Percentiles rank a stretch among this genome's conserved stretches.
Evolutionary conservation across 2,797 vertebrate genomes (phyloP).

Genomic region (Sandelia bainsii): DNA sequence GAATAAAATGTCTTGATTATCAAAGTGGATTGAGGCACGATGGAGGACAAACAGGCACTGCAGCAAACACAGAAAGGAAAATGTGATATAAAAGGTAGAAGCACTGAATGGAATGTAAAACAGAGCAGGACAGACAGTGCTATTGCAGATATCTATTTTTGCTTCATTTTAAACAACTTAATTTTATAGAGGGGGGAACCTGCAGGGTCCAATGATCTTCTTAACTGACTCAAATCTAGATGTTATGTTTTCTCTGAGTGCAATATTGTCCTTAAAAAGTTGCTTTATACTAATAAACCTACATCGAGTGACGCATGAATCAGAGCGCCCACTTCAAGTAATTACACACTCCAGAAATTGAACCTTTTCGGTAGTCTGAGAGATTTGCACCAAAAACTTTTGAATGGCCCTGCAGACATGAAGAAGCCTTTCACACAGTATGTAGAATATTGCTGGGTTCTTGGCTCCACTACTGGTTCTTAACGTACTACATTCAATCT

Average conservation of each 20-base stretch:
- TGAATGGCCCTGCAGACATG: background rate
- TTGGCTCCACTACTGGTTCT: background rate
- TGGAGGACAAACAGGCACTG: conserved; percentile 60
- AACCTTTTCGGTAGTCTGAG: background rate
- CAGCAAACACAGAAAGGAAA: conserved; percentile 53
- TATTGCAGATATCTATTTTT: conserved; percentile 39
- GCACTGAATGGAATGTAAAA: conserved; percentile 59
- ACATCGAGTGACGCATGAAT: conserved; percentile 26
- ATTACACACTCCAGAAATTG: conserved; percentile 9
- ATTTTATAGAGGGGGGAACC: conserved; percentile 32
- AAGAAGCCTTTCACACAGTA: conserved; percentile 3
- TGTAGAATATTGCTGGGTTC: background rate
- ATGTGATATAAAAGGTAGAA: conserved; percentile 42
- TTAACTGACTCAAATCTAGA: conserved; percentile 37
- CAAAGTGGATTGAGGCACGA: conserved; percentile 46
- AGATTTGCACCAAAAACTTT: conserved; percentile 5
- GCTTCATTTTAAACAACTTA: conserved; percentile 55
- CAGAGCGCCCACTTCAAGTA: conserved; percentile 14
- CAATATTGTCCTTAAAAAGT: conserved; percentile 18
- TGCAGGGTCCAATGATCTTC: conserved; percentile 40
- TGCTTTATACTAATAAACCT: conserved; percentile 1
- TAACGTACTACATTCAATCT: background rate
- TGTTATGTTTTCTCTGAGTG: conserved; percentile 18
- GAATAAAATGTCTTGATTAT: conserved; percentile 63
- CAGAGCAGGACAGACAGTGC: conserved; percentile 28